Evolutionary conservation across 2,113 vertebrate species (phyloP).

Genomic region (Suricata suricatta): DNA sequence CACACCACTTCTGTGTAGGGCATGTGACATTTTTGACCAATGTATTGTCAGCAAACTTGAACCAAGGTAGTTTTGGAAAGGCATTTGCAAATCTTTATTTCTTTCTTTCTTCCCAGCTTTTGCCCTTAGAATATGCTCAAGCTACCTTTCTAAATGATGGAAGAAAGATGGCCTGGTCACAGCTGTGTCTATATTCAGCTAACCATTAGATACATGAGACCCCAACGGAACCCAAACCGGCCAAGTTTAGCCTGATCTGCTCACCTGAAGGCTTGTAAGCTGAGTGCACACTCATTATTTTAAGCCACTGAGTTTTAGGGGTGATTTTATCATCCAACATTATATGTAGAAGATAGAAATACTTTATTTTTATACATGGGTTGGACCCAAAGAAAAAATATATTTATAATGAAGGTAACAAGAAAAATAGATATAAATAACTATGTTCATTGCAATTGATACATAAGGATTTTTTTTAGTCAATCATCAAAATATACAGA

Average conservation of each 20-base stretch:
- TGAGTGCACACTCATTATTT: background rate
- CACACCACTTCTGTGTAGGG: background rate
- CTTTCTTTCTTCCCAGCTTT: background rate
- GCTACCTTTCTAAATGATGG: background rate
- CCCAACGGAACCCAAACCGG: background rate
- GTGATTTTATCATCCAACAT: background rate
- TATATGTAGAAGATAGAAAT: background rate
- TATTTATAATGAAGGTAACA: background rate
- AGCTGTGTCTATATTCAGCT: background rate
- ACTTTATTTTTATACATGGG: background rate
- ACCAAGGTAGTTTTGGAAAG: background rate
- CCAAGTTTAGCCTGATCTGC: background rate
- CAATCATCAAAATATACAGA: background rate
- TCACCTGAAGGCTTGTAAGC: background rate
- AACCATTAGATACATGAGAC: background rate
- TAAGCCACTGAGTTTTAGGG: background rate
- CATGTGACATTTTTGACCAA: background rate
- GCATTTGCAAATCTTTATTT: background rate
- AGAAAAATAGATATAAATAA: slow-evolving; percentile 39
- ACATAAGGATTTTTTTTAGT: background rate
- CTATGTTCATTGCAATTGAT: background rate
- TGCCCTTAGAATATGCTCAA: background rate
- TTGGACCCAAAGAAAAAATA: background rate
- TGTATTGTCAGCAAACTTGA: background rate
- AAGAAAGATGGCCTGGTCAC: background rate